Conservation (phyloP, 2,113 vertebrate species). For the Regulus satrapa region DNA sequence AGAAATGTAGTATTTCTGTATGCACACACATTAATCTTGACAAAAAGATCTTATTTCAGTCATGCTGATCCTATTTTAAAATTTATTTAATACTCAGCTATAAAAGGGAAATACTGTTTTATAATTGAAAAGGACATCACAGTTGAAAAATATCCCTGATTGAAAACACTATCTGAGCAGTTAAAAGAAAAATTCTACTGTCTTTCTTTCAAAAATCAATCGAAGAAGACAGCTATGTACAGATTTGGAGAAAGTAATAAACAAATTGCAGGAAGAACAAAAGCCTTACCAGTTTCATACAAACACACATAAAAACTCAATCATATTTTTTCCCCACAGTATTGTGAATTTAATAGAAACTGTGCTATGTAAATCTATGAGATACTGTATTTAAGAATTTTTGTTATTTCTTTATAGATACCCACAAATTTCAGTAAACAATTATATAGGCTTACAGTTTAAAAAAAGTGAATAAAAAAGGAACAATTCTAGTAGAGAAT, state of each 20-base stretch:
- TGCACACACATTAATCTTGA: slow-evolving; percentile 29
- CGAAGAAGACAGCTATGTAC: background rate
- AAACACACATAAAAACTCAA: background rate
- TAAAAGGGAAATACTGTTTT: slow-evolving; percentile 29
- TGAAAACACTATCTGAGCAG: background rate
- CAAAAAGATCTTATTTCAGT: slow-evolving; percentile 44
- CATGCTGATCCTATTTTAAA: slow-evolving; percentile 26
- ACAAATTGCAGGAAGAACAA: background rate
- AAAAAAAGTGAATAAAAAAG: background rate
- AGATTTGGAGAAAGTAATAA: background rate
- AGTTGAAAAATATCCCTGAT: slow-evolving; percentile 4
- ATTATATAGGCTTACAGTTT: background rate
- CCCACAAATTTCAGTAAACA: background rate
- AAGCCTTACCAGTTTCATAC: background rate
- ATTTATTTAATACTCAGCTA: slow-evolving; percentile 44
- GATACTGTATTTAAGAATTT: background rate
- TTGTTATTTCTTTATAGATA: background rate
- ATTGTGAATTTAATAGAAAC: background rate
- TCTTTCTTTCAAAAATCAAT: slow-evolving; percentile 5
- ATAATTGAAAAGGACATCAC: slow-evolving; percentile 44
- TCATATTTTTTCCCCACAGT: background rate
- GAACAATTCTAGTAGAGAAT: background rate
- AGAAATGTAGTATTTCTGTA: slow-evolving; percentile 37
- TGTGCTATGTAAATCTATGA: background rate
- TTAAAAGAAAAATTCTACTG: background rate